Evolutionary conservation across 2,113 vertebrate species (phyloP).

Genomic region (Gnathonemus echidnorhynchus): DNA sequence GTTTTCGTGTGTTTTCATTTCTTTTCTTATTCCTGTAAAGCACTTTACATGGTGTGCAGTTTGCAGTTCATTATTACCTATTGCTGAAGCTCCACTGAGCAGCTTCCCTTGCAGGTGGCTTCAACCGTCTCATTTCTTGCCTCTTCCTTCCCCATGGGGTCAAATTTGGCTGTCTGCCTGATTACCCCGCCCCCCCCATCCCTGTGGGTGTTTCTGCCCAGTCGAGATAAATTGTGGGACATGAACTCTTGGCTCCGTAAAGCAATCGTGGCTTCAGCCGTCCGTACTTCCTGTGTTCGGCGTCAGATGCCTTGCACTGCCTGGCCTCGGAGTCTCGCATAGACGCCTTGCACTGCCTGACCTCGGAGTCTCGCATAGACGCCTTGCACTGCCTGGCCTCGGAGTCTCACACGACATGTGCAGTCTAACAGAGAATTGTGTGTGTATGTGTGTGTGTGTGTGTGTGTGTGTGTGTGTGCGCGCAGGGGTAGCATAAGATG

Average conservation of each 20-base stretch:
- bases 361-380: background rate
- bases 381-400: background rate
- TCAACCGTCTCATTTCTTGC: background rate
- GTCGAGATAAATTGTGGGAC: background rate
- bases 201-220: background rate
- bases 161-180: background rate
- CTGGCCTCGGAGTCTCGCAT: too few relatives aligned
- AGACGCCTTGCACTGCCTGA: background rate
- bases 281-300: background rate
- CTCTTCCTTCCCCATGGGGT: background rate
- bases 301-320: too few relatives aligned
- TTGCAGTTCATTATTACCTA: background rate
- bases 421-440: too few relatives aligned
- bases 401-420: background rate
- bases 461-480: too few relatives aligned
- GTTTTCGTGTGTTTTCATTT: background rate
- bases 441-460: too few relatives aligned
- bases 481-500: too few relatives aligned
- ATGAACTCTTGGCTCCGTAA: background rate
- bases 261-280: background rate
- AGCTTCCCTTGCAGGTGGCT: background rate
- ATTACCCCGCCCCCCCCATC: too few relatives aligned
- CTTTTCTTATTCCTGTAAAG: background rate
- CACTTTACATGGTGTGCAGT: background rate
- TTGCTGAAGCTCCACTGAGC: background rate